Evolutionary conservation across 2,113 vertebrate genomes (phyloP).

Genomic region (Serinus canaria): DNA sequence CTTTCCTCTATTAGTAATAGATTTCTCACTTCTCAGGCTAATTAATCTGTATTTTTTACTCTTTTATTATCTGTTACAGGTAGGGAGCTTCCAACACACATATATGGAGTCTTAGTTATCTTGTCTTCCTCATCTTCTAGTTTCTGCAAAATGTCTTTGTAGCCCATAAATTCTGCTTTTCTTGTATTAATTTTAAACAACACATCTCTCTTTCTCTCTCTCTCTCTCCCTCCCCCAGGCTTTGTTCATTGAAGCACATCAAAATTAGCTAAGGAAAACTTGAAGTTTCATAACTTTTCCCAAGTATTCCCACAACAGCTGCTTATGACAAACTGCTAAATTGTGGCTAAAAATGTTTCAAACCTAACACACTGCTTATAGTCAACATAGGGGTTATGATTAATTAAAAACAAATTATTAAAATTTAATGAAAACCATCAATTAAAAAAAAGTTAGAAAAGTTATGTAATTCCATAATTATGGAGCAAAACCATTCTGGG

Average conservation of each 20-base stretch:
- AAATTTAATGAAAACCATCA: background rate
- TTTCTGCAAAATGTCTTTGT: background rate
- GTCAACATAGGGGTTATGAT: background rate
- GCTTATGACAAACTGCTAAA: background rate
- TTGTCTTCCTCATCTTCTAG: background rate
- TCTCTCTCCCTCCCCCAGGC: background rate
- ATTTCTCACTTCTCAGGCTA: background rate
- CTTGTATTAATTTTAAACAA: background rate
- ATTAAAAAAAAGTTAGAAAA: background rate
- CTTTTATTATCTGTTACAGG: background rate
- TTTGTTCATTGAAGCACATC: background rate
- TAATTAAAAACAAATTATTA: background rate
- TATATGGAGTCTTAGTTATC: background rate
- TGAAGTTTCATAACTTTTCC: background rate
- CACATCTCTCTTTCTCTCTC: background rate
- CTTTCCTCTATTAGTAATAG: background rate
- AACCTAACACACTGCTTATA: background rate
- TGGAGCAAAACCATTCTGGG: background rate
- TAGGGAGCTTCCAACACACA: background rate
- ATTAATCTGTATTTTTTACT: background rate
- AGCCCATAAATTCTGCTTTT: background rate
- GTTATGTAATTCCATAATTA: background rate
- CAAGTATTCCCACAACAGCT: background rate
- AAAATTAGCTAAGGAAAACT: background rate
- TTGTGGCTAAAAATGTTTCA: background rate